Evolutionary conservation across 2,888 invertebrate species (phyloP).

Genomic region (Apodemia mormo): DNA sequence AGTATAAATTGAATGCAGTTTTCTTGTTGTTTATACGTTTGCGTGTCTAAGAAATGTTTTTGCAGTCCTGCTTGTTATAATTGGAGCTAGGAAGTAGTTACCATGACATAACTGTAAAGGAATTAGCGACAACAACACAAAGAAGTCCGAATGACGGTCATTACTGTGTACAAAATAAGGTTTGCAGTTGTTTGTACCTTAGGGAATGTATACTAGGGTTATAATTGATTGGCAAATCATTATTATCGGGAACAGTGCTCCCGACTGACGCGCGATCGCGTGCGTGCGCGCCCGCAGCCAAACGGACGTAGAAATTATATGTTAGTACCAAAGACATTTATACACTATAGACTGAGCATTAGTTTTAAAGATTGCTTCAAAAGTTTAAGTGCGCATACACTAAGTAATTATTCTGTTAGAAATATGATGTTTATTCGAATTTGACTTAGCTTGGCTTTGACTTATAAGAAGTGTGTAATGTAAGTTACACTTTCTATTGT

Average conservation of each 20-base stretch:
- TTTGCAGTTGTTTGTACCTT: constrained; percentile 36
- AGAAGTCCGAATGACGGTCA: constrained; percentile 51
- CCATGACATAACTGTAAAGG: constrained; percentile 65
- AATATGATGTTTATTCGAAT: too few relatives aligned
- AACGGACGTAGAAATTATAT: constrained; percentile 73
- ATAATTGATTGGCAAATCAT: constrained; percentile 42
- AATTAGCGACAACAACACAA: constrained; percentile 55
- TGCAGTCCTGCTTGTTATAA: constrained; percentile 7
- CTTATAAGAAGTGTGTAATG: too few relatives aligned
- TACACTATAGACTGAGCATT: too few relatives aligned
- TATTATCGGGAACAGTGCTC: constrained; percentile 46
- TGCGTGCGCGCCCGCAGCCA: constrained; percentile 71
- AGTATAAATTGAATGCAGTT: neutral
- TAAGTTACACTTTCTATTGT: too few relatives aligned
- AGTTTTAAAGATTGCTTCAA: too few relatives aligned
- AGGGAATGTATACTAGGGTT: constrained; percentile 42
- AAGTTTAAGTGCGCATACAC: too few relatives aligned
- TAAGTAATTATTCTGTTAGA: too few relatives aligned
- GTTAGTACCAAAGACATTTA: constrained; percentile 51
- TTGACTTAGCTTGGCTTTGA: too few relatives aligned
- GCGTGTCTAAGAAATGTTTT: constrained; percentile 15
- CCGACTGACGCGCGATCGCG: constrained; percentile 64
- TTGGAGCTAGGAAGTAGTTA: constrained; percentile 58
- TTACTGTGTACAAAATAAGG: constrained; percentile 41
- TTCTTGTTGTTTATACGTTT: constrained; percentile 12